These are phyloP conservation scores for Panonychus citri DNA, from an alignment of 1,140 invertebrate species.

Conservation along the genomic window DNA sequence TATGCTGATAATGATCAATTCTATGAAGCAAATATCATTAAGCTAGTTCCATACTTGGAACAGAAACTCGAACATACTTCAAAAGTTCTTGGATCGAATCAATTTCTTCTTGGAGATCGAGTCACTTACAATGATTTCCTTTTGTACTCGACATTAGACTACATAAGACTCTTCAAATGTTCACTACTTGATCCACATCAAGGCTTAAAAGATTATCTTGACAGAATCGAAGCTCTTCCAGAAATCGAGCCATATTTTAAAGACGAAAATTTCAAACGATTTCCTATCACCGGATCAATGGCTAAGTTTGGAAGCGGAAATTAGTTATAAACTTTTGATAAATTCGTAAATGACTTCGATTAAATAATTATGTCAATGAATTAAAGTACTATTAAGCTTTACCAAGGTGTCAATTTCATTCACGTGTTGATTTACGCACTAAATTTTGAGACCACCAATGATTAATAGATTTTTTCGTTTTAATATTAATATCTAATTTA, in stretches of 20 bases:
- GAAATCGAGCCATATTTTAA: neutral
- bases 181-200: neutral
- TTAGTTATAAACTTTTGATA: no score
- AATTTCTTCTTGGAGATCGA: slow-evolving; percentile 25
- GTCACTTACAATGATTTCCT: slow-evolving; percentile 29
- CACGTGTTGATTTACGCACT: no score
- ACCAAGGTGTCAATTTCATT: no score
- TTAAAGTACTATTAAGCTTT: no score
- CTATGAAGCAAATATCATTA: neutral
- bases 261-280: neutral
- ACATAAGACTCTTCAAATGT: slow-evolving; percentile 9
- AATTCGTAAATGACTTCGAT: no score
- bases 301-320: neutral
- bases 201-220: neutral
- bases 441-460: no score
- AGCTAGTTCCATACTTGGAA: neutral
- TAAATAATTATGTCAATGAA: no score
- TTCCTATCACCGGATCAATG: neutral
- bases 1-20: neutral
- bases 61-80: neutral
- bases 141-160: slow-evolving; percentile 27
- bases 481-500: no score
- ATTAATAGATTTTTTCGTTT: no score
- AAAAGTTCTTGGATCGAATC: slow-evolving; percentile 15
- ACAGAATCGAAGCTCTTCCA: neutral